Evolutionary conservation across 1,140 invertebrate species (phyloP).

Genomic region (Lepidurus couesii): DNA sequence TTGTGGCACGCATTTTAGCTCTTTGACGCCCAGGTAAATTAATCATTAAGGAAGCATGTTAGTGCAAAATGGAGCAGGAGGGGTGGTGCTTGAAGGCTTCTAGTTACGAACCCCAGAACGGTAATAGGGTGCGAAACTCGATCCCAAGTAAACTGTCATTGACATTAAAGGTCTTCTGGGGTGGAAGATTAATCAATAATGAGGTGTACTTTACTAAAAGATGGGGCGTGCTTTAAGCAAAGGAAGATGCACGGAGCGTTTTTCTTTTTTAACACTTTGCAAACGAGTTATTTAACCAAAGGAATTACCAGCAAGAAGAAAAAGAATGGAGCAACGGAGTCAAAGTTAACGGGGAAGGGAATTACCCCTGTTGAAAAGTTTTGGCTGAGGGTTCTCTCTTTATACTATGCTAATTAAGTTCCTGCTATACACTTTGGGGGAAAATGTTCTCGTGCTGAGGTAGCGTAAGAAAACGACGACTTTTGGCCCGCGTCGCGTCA

Average conservation of each 20-base stretch:
- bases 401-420: not conserved
- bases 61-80: not conserved
- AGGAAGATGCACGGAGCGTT: not conserved
- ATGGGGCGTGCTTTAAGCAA: not conserved
- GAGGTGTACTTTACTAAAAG: not conserved
- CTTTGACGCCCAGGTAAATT: constrained; percentile 9
- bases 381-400: not conserved
- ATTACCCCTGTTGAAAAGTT: not conserved
- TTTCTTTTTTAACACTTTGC: not conserved
- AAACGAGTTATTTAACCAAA: not conserved
- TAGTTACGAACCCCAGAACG: not conserved
- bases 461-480: too few relatives aligned
- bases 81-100: not conserved
- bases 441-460: not conserved
- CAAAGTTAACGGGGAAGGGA: not conserved
- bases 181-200: constrained; percentile 10
- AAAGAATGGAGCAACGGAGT: not conserved
- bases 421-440: not conserved
- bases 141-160: constrained; percentile 16
- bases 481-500: too few relatives aligned
- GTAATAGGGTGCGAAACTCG: not conserved
- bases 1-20: not conserved
- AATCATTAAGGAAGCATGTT: constrained; percentile 1
- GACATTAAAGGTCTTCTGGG: constrained; percentile 2
- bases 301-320: not conserved